Base-by-base conservation (phyloP, 2,888 invertebrate genomes). In the Aphrophora alni region DNA sequence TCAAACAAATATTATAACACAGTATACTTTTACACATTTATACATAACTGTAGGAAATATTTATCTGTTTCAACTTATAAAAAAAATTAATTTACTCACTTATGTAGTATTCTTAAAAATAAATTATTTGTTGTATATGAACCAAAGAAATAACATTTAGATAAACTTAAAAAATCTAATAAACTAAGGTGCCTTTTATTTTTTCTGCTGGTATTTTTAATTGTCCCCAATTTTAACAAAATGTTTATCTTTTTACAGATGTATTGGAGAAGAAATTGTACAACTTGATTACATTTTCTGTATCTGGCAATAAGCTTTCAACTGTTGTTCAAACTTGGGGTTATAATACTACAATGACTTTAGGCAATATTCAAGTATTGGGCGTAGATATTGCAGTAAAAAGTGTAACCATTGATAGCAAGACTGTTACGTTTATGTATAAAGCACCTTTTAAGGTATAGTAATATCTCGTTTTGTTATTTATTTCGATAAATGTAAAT, bases 211-310 rank as follows among this genome's bases (percentile, higher is more conserved):
- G 10, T 33, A 33, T 33, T 33, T 7, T 7, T 14, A n/a, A n/a
- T n/a, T n/a, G n/a, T n/a, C n/a, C n/a, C n/a, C n/a, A n/a, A n/a
- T n/a, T n/a, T n/a, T n/a, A n/a, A n/a, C n/a, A n/a, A n/a, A n/a
- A n/a, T n/a, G n/a, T 75, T 24, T 51, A n/a, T 7, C 27, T 51
- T 10, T 69, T 14, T 51, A 21, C 51, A 71, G 21, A 28, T 74
- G 78, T 74, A 5, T 68, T 74, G 33, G 78, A 79, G 38, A 38
- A 73, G 8, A 74, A 74, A 1, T 33, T 28, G 5, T 82, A 83
- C 69, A 82, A 75, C 38, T 74, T 74, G n/a, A 38, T 83, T 5
- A 78, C 69, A 17, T 83, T 83, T 33, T 51, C 75, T 26, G 81
- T 76, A 26, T 44, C 75, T 4, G 75, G 10, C 7, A 73, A 38